A percentile compares a stretch with the other conserved stretches of the same genome.
phyloP scores from a whole-genome alignment of 2,113 vertebrate genomes.

The Alaudala cheleensis region DNA sequence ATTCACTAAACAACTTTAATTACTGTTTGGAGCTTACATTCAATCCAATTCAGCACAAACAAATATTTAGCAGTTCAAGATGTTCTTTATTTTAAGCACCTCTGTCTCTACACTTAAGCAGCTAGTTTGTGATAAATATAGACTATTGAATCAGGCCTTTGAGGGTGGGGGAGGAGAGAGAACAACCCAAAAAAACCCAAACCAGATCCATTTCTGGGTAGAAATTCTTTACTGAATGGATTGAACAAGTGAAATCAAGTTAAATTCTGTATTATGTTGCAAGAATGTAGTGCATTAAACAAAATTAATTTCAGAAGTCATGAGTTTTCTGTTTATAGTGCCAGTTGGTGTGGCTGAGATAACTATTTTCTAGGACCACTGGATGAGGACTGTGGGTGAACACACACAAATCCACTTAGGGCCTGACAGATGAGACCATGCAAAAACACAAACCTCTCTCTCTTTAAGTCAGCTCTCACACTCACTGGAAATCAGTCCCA shows the following conservation, averaged over 20 bases:
- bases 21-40: not conserved
- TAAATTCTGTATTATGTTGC: not conserved
- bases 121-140: not conserved
- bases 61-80: not conserved
- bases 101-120: not conserved
- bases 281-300: not conserved
- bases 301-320: not conserved
- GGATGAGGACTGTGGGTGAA: not conserved
- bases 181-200: not conserved
- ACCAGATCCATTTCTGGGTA: not conserved
- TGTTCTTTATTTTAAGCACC: not conserved
- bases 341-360: not conserved
- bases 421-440: not conserved
- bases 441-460: not conserved
- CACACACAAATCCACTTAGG: accelerated
- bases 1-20: not conserved
- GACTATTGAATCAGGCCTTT: not conserved
- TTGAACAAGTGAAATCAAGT: not conserved
- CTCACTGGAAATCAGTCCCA: not conserved
- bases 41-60: not conserved
- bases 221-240: not conserved
- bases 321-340: not conserved
- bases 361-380: not conserved
- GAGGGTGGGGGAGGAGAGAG: accelerated
- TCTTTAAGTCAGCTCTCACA: not conserved